phyloP scores from a whole-genome alignment of 2,888 invertebrate species.

The Capitulum mitella region DNA sequence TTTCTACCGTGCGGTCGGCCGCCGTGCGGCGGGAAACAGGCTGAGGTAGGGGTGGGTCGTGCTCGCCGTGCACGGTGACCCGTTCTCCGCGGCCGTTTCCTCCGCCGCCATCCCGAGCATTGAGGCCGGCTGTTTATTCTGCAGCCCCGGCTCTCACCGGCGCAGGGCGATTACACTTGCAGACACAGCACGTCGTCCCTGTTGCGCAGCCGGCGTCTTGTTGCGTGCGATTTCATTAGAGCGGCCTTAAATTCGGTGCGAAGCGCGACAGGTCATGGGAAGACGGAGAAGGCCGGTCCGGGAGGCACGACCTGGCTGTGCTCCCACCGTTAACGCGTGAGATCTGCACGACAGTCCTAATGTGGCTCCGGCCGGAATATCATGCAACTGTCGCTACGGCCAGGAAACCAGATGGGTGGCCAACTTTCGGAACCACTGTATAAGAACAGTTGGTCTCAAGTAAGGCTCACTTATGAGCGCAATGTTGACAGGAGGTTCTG shows the following conservation, averaged over 20 bases:
- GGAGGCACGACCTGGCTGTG: not conserved
- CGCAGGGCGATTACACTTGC: not conserved
- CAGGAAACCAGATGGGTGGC: too few relatives aligned
- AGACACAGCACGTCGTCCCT: not conserved
- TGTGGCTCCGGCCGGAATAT: too few relatives aligned
- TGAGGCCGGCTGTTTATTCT: not conserved
- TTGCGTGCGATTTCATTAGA: not conserved
- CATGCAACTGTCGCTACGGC: too few relatives aligned
- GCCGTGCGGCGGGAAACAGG: not conserved
- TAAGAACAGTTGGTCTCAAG: too few relatives aligned
- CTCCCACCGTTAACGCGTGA: not conserved
- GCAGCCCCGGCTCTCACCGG: not conserved
- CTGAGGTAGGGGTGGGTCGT: not conserved
- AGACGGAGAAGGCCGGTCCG: not conserved
- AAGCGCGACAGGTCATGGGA: constrained; percentile 20
- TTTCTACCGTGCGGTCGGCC: not conserved
- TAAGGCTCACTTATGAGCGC: too few relatives aligned
- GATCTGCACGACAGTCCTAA: not conserved
- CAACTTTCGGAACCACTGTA: too few relatives aligned
- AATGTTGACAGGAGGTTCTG: too few relatives aligned
- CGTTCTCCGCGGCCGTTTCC: not conserved
- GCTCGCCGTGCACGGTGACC: not conserved
- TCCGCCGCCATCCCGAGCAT: not conserved
- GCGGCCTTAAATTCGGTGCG: not conserved
- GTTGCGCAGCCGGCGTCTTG: not conserved